Evolutionary conservation across 2,113 vertebrate species (phyloP), one percentile per base, ranked within the genome.

Genomic region (Nothobranchius kuhntae): DNA sequence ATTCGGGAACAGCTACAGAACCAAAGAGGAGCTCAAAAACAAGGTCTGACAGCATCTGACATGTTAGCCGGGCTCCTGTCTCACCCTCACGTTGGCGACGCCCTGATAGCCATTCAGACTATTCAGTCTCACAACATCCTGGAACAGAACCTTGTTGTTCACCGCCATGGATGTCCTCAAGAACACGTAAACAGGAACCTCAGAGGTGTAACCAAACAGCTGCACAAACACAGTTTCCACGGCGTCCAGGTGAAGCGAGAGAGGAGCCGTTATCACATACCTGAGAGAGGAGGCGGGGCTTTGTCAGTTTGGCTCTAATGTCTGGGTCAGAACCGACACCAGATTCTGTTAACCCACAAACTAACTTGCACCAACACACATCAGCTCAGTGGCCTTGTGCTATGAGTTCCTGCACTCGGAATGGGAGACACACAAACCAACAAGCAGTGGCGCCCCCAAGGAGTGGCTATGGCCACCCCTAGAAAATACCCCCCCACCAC

Each of bases 191-290:
- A 94, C 88, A 0, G 11, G 67, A 68, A 94, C 93, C 12, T 90
- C 88, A 30, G 89, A 12, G 0, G 91, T 57, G 9, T 93, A 95
- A 10, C 93, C 94, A 78, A 95, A 96, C 63, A 94, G 72, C 86
- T 98, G 96, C 59, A 96, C 61, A 11, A 97, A 77, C 8, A 98
- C 91, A 6, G 83, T 94, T 80, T 96, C 93, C 50, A 80, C 53
- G 0, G 95, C 91, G 7, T 95, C 96, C 47, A 93, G 69, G 15
- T 82, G 85, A 15, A 97, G 61, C 2, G 91, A 30, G 80, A 91
- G 94, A 7, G 98, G 95, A 42, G 94, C 94, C 10, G 94, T 94
- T 21, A 99, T 80, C 69, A 99, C 85, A 13, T 94, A 98, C 3
- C 98, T 99, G 89, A 24, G 61, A 11, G 3, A 45, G 44, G 44